Evolutionary conservation across 2,113 vertebrate genomes (phyloP).

Genomic region (Cavia porcellus): DNA sequence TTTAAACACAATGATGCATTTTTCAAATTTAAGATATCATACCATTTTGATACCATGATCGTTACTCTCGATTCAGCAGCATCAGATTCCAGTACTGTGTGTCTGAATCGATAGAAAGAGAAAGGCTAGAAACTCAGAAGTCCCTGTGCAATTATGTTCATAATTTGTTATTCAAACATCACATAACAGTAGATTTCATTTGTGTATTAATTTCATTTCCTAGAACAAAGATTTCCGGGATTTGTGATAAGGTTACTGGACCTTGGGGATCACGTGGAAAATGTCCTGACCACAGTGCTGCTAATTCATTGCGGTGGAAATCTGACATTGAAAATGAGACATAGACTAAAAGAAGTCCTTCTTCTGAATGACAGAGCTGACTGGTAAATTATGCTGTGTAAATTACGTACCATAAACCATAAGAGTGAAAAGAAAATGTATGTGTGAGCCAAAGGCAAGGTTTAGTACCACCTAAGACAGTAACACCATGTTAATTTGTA

Average conservation of each 20-base stretch:
- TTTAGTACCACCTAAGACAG: neutral
- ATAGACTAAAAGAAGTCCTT: neutral
- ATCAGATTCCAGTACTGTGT: neutral
- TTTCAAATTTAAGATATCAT: neutral
- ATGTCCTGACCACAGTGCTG: neutral
- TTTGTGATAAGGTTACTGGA: neutral
- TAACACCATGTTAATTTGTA: neutral
- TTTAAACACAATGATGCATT: neutral
- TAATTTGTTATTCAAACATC: neutral
- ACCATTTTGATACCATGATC: neutral
- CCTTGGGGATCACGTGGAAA: neutral
- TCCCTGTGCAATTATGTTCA: neutral
- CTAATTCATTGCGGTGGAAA: neutral
- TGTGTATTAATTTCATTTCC: neutral
- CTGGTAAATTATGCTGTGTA: neutral
- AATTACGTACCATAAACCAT: neutral
- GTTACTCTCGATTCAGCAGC: neutral
- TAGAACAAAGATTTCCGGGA: neutral
- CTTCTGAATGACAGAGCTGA: neutral
- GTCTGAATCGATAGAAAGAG: neutral
- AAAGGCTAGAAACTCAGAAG: neutral
- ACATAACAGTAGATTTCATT: neutral
- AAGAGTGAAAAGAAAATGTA: neutral
- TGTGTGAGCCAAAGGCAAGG: rapidly evolving
- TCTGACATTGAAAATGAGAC: neutral